Percentiles rank a stretch among this genome's conserved stretches.
Evolutionary conservation across 2,797 vertebrate species (phyloP).

Genomic region (Apodemus agrarius): DNA sequence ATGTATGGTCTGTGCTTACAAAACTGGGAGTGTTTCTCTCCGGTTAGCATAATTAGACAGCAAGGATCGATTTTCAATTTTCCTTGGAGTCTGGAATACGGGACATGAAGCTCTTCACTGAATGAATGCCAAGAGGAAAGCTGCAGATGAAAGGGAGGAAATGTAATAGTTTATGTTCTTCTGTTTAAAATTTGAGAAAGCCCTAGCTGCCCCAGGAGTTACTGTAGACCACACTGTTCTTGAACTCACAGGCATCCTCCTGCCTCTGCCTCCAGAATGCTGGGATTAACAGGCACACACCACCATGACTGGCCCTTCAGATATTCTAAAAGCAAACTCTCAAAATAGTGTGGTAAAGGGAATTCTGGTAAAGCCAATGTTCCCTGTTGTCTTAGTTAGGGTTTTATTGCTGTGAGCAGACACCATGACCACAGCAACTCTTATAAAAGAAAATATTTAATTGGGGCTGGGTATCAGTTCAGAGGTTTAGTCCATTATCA

Average conservation of each 20-base stretch:
- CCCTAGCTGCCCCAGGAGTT: neutral
- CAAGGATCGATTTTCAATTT: conserved; percentile 58
- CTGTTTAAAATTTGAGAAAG: neutral
- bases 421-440: neutral
- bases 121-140: conserved; percentile 28
- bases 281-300: neutral
- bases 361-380: neutral
- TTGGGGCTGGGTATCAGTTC: neutral
- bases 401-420: neutral
- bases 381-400: neutral
- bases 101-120: conserved; percentile 19
- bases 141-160: neutral
- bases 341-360: neutral
- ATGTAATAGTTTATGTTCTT: neutral
- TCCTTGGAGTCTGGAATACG: conserved; percentile 7
- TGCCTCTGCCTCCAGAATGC: neutral
- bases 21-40: neutral
- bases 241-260: neutral
- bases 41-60: neutral
- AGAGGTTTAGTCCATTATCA: neutral
- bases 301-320: neutral
- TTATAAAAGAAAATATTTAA: neutral
- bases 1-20: neutral
- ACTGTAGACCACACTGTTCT: neutral
- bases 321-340: conserved; percentile 48